These are phyloP conservation scores for Petrocephalus microphthalmus DNA, from an alignment of 2,113 vertebrate species.

Conservation along the genomic window DNA sequence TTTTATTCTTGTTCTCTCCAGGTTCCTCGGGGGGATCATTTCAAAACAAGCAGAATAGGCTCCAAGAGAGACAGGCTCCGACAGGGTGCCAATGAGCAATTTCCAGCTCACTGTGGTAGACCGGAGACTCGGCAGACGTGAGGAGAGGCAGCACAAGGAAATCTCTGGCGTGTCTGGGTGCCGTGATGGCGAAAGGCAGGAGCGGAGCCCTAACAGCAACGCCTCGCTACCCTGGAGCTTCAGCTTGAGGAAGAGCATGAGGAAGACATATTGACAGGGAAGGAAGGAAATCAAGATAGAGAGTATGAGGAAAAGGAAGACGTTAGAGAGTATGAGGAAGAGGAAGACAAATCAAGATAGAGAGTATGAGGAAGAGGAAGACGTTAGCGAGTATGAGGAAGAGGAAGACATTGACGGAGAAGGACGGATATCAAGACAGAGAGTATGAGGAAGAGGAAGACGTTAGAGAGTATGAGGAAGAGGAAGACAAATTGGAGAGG, in stretches of 20 bases:
- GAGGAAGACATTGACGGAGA: neutral
- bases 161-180: neutral
- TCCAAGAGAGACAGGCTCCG: neutral
- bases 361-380: neutral
- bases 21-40: neutral
- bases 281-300: neutral
- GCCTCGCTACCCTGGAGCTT: neutral
- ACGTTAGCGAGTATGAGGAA: too few relatives aligned
- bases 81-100: neutral
- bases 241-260: neutral
- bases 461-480: neutral
- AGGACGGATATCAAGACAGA: neutral
- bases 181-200: neutral
- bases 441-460: too few relatives aligned
- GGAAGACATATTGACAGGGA: neutral
- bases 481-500: neutral
- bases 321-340: too few relatives aligned
- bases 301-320: too few relatives aligned
- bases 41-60: neutral
- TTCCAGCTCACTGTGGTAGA: neutral
- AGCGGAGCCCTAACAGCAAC: neutral
- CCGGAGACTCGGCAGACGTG: neutral
- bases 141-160: neutral
- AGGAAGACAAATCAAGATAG: too few relatives aligned
- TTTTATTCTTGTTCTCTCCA: neutral